Evolutionary conservation across 2,888 invertebrate genomes (phyloP).

Genomic region (Reticulitermes lucifugus): DNA sequence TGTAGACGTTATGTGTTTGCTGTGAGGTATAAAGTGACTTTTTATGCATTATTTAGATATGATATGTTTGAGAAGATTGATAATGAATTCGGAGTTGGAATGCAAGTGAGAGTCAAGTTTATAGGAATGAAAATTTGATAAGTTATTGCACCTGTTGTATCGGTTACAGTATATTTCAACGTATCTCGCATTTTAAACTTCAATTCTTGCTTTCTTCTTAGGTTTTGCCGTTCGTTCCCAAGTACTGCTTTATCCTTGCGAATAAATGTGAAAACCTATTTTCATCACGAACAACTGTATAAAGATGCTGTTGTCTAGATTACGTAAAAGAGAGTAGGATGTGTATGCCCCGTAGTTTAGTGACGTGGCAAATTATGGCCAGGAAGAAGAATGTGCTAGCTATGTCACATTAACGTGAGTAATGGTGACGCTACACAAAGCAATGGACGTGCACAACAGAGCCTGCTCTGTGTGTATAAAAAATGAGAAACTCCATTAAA

Average conservation of each 20-base stretch:
- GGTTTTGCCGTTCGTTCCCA: background rate
- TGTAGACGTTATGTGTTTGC: too few relatives aligned
- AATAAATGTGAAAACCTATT: background rate
- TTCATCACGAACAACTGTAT: background rate
- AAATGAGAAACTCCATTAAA: too few relatives aligned
- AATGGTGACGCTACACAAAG: background rate
- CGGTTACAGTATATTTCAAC: background rate
- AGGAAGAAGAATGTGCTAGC: background rate
- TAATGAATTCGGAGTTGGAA: too few relatives aligned
- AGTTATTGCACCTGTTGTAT: too few relatives aligned
- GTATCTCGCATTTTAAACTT: background rate
- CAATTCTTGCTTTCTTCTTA: background rate
- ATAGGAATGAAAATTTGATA: too few relatives aligned
- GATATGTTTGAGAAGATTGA: too few relatives aligned
- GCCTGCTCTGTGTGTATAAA: too few relatives aligned
- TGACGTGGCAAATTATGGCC: background rate
- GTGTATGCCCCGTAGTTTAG: background rate
- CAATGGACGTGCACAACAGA: background rate
- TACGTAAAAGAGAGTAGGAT: background rate
- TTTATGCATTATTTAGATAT: too few relatives aligned
- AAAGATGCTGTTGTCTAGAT: background rate
- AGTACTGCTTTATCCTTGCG: background rate
- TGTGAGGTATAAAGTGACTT: too few relatives aligned
- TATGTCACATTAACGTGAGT: background rate
- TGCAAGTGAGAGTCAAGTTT: too few relatives aligned